Base-by-base conservation (phyloP, 1,140 invertebrate species). In the Diploscapter pachys region DNA sequence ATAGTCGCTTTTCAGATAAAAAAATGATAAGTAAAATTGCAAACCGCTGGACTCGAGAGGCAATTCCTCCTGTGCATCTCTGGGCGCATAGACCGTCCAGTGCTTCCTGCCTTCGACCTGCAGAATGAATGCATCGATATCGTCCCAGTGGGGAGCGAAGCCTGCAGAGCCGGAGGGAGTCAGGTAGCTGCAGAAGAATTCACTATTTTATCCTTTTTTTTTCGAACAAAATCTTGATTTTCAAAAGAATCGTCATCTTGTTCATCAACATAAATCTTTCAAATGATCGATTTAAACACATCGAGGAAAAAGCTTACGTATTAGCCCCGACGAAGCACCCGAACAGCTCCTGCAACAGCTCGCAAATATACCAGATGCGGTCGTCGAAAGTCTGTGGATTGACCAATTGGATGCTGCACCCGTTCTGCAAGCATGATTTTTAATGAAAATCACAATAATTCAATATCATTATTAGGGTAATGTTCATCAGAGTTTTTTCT, bases 71-170 rank as follows among this genome's bases (percentile, higher is more conserved):
- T 85, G 75, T 11, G n/a, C 61, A 50, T 72, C 53, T 55, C 63
- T 54, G 13, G 83, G 81, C 53, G 82, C 82, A 66, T 98, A 98
- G 4, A 99, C 85, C 81, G 90, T 91, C 96, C 96, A 99, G 76
- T 91, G 89, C 87, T 99, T 98, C 81, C 91, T 91, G 0, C 96
- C 96, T 88, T 98, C 96, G 5, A 97, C 86, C 88, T 99, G 96
- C 57, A 99, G 83, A 72, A 99, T 91, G 86, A 99, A 98, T 11
- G 95, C 96, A 88, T 99, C 96, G 80, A 98, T 98, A 83, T 99
- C 96, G 88, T 99, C 96, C 87, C 92, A 98, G 88, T 98, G 95
- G 0, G 96, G 95, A 3, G 96, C 95, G 89, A 98, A 98, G 0
- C 96, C 95, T 89, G 98, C 95, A 81, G 92, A 92, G 72, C 92